Conservation (phyloP, 2,113 vertebrate genomes). For the Salvelinus namaycush region DNA sequence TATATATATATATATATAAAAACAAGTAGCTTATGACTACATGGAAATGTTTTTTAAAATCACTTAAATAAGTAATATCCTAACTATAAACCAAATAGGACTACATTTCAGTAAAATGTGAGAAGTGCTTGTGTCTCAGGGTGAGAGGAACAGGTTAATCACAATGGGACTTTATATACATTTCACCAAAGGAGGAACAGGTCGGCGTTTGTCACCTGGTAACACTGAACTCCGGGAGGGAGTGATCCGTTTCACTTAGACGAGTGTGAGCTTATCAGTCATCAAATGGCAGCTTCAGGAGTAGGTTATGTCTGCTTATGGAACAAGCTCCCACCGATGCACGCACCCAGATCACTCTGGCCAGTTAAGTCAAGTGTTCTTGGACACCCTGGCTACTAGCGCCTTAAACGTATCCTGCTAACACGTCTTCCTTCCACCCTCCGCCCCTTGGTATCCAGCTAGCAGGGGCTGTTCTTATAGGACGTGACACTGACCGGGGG, state of each 20-base stretch:
- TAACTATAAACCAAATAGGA: background rate
- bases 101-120: background rate
- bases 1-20: no score
- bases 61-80: no score
- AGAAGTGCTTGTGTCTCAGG: background rate
- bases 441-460: constrained; percentile 41
- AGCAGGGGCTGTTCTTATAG: constrained; percentile 64
- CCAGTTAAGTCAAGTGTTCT: constrained; percentile 50
- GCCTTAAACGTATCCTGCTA: constrained; percentile 68
- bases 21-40: no score
- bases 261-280: constrained; percentile 53
- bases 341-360: constrained; percentile 47
- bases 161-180: background rate
- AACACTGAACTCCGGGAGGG: background rate
- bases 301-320: constrained; percentile 57
- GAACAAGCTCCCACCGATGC: constrained; percentile 41
- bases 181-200: constrained; percentile 1
- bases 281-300: constrained; percentile 53
- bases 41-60: no score
- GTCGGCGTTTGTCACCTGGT: background rate
- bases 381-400: constrained; percentile 38
- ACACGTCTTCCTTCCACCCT: constrained; percentile 7
- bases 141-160: background rate
- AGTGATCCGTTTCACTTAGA: constrained; percentile 58
- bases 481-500: constrained; percentile 54